Evolutionary conservation across 2,113 vertebrate species (phyloP).

Genomic region (Trinectes maculatus): DNA sequence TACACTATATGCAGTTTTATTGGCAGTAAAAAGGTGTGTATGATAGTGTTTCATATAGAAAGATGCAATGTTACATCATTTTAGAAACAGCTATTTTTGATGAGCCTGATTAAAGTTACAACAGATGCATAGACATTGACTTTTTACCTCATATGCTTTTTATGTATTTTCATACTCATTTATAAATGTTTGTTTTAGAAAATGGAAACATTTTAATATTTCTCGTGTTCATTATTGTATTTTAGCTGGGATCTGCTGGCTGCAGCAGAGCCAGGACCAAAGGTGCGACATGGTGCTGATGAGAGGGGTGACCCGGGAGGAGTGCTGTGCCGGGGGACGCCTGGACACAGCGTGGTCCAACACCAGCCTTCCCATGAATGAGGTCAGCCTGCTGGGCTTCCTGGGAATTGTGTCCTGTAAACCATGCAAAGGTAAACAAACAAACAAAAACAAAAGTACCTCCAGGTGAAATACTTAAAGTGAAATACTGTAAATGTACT

Average conservation of each 20-base stretch:
- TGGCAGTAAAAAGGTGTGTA: neutral
- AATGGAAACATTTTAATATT: neutral
- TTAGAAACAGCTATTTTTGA: neutral
- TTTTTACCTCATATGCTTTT: neutral
- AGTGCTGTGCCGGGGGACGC: conserved; percentile 89
- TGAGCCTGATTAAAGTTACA: neutral
- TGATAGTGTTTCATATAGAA: too few species aligned
- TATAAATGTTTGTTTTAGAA: neutral
- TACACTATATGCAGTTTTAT: neutral
- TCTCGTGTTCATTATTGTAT: conserved; percentile 3
- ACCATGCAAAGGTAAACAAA: conserved; percentile 93
- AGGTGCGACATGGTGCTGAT: conserved; percentile 93
- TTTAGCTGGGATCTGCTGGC: conserved; percentile 95
- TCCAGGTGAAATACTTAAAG: too few species aligned
- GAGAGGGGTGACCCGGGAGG: conserved; percentile 88
- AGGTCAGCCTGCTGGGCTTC: conserved; percentile 93
- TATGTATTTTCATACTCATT: neutral
- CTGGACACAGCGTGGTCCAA: conserved; percentile 95
- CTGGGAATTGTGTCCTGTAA: conserved; percentile 93
- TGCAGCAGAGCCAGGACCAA: conserved; percentile 89
- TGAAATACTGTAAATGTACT: neutral
- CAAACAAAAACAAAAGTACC: conserved; percentile 3
- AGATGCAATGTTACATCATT: too few species aligned
- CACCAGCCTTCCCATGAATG: conserved; percentile 90
- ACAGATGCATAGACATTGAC: too few species aligned